Base-by-base conservation (phyloP, 2,797 vertebrate genomes). In the Anguilla anguilla region DNA sequence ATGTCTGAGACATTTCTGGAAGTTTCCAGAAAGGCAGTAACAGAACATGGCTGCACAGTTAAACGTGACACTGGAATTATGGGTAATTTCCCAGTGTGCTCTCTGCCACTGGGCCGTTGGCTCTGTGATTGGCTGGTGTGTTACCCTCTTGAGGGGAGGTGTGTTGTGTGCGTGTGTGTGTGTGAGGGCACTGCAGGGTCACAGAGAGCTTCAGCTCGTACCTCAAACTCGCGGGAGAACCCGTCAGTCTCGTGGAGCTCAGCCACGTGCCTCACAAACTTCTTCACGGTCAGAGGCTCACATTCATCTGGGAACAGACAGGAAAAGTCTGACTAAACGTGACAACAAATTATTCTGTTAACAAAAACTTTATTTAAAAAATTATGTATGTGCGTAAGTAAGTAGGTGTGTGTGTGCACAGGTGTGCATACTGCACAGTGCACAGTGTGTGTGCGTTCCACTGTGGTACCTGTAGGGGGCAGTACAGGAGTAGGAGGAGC, bases 181-280 rank as follows among this genome's bases (percentile, higher is more conserved):
- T 35, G 43, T 88, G 43, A 72, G 19, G 83, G 25, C 28, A 39
- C 64, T 31, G 28, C 6, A 35, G 22, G 39, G 43, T 13, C 25
- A 88, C n/a, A 31, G 57, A 77, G 53, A 15, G 90, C 81, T 59
- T 82, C 85, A 85, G 91, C 86, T 83, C 94, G 89, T 96, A 98
- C 98, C 98, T 99, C 98, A 95, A 99, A 99, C 96, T 99, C 98
- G 94, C 98, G 97, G 92, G 96, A 96, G 96, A 99, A 99, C 55
- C 96, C 97, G 96, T 94, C 98, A 94, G 94, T 97, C 94, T 95
- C 92, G 95, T 99, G 98, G 91, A 99, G 97, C 90, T 99, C 97
- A 93, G 96, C 96, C 90, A 99, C 98, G 81, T 98, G 98, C 92
- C 97, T 98, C 93, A 98, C 97, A 93, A 99, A 99, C 94, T 98